Conservation (phyloP, 1,140 invertebrate genomes). For the Drosophila virilis region DNA sequence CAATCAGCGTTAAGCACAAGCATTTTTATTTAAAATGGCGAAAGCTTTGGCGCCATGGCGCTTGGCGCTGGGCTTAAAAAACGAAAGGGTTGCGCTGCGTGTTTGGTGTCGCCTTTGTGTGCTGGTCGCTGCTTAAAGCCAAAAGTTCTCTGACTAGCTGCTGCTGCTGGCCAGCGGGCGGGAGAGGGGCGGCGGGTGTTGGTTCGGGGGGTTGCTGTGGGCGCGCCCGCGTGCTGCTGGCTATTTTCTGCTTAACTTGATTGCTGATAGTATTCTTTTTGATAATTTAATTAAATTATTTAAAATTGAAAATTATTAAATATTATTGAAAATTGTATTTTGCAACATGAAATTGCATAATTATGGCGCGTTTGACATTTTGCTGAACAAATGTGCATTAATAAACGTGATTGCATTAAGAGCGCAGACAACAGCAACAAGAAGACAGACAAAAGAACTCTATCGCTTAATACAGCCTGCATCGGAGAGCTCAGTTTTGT, state of each 20-base stretch:
- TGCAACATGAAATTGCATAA: constrained; percentile 19
- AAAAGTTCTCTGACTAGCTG: constrained; percentile 23
- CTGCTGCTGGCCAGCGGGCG: neutral
- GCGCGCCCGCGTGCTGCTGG: neutral
- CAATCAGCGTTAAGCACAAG: constrained; percentile 34
- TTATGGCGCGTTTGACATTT: constrained; percentile 6
- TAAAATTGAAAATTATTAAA: constrained; percentile 23
- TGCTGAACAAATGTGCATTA: no score
- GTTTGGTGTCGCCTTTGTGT: constrained; percentile 31
- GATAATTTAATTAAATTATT: constrained; percentile 18
- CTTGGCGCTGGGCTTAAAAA: constrained; percentile 68
- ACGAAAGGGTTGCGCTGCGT: constrained; percentile 69
- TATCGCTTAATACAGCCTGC: no score
- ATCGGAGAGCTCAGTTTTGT: no score
- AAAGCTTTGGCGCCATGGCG: constrained; percentile 77
- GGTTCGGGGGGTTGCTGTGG: neutral
- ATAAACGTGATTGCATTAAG: no score
- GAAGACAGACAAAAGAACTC: no score
- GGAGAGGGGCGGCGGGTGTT: neutral
- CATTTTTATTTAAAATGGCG: constrained; percentile 80
- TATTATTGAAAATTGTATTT: constrained; percentile 14
- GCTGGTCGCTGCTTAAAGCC: constrained; percentile 12
- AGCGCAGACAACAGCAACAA: no score
- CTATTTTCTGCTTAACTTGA: constrained; percentile 22
- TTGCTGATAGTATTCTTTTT: neutral